Conservation (phyloP, 2,888 invertebrate genomes). For the Epistrophella euchroma region DNA sequence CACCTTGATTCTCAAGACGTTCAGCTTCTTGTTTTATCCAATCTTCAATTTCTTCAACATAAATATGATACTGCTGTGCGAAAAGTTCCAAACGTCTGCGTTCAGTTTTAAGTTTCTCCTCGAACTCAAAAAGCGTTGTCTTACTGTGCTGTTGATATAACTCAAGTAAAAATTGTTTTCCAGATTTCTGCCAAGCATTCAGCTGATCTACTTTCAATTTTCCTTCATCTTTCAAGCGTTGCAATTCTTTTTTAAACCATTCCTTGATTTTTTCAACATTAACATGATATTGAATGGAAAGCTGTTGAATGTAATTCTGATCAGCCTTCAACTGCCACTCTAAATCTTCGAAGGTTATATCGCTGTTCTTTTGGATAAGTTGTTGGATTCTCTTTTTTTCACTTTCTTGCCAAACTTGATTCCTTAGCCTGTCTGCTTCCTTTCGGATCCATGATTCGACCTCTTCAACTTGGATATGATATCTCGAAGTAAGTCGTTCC, state of each 20-base stretch:
- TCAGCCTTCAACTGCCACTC: constrained; percentile 80
- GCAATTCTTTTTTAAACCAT: constrained; percentile 81
- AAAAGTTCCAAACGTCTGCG: constrained; percentile 79
- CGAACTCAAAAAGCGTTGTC: constrained; percentile 80
- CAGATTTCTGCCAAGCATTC: constrained; percentile 80
- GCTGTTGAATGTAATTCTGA: constrained; percentile 78
- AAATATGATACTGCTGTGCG: constrained; percentile 81
- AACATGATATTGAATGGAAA: constrained; percentile 80
- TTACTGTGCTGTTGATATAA: constrained; percentile 78
- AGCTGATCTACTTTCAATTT: constrained; percentile 80
- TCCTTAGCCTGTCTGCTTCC: constrained; percentile 80
- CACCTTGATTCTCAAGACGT: constrained; percentile 80
- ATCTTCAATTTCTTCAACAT: constrained; percentile 80
- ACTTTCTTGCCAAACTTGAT: constrained; percentile 80
- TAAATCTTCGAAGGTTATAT: constrained; percentile 80
- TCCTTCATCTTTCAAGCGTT: constrained; percentile 80
- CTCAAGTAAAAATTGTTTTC: constrained; percentile 78
- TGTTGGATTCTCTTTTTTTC: constrained; percentile 80
- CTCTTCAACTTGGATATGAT: constrained; percentile 80
- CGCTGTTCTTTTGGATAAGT: constrained; percentile 80
- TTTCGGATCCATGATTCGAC: constrained; percentile 82
- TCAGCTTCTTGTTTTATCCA: constrained; percentile 81
- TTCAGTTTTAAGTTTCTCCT: constrained; percentile 80
- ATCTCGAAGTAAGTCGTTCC: constrained; percentile 80
- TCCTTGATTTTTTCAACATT: constrained; percentile 81